These are phyloP conservation scores for Lydus trimaculatus DNA, from an alignment of 2,888 invertebrate species.

Conservation along the genomic window DNA sequence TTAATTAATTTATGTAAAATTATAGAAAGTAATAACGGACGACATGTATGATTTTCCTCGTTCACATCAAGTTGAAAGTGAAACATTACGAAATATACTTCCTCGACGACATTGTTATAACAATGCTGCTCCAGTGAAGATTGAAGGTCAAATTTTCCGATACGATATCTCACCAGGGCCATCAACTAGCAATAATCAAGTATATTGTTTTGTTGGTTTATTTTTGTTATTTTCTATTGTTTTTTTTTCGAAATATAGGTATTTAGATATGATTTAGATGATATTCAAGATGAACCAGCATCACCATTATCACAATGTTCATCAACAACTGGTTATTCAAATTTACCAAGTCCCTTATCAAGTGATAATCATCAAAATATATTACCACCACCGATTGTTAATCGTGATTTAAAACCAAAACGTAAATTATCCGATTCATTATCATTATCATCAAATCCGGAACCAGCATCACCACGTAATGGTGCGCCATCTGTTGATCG, in stretches of 20 bases:
- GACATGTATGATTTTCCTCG: constrained; percentile 76
- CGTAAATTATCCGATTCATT: constrained; percentile 63
- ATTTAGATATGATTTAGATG: constrained; percentile 50
- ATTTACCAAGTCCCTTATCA: constrained; percentile 65
- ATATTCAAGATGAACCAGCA: constrained; percentile 58
- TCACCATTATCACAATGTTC: constrained; percentile 64
- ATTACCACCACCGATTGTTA: constrained; percentile 76
- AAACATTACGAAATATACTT: constrained; percentile 47
- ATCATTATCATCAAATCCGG: constrained; percentile 56
- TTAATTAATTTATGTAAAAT: background rate
- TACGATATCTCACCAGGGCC: constrained; percentile 64
- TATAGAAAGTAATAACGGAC: constrained; percentile 57
- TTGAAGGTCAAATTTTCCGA: constrained; percentile 65
- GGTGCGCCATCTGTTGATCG: constrained; percentile 68
- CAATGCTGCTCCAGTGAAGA: constrained; percentile 66
- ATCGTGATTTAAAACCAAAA: constrained; percentile 81
- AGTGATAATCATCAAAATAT: constrained; percentile 38
- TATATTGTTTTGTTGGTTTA: constrained; percentile 15
- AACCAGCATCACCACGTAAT: constrained; percentile 56
- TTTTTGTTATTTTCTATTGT: background rate
- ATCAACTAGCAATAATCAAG: constrained; percentile 50
- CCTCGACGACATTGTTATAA: constrained; percentile 66
- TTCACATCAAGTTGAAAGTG: constrained; percentile 65
- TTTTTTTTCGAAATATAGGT: background rate
- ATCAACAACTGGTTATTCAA: constrained; percentile 65